Evolutionary conservation across 64 coral and sea anemone species (phyloP).

Genomic region (Porites australiensis): DNA sequence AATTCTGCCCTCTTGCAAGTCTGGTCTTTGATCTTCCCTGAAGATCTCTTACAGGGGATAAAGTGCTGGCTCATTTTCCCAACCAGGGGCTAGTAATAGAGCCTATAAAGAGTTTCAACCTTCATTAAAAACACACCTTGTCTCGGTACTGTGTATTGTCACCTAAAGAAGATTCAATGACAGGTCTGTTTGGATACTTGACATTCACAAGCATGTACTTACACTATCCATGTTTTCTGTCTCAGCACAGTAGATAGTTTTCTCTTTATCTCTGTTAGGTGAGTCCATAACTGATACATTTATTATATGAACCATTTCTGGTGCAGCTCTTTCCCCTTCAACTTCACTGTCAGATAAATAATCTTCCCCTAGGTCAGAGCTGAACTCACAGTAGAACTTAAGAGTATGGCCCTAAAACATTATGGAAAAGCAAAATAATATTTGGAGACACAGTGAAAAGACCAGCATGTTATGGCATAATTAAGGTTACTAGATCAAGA

Average conservation of each 20-base stretch:
- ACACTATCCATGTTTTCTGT: slow-evolving; percentile 97
- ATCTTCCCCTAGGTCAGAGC: slow-evolving; percentile 52
- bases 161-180: neutral
- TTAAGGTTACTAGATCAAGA: too few species aligned
- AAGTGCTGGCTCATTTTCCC: too few species aligned
- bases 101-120: too few species aligned
- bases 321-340: slow-evolving; percentile 22
- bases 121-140: too few species aligned
- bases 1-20: too few species aligned
- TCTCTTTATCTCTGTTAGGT: slow-evolving; percentile 65
- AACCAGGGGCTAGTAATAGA: too few species aligned
- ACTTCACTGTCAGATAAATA: neutral
- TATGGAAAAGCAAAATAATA: neutral
- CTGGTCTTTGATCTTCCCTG: too few species aligned
- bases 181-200: neutral
- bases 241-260: slow-evolving; percentile 83
- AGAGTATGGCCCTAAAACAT: slow-evolving; percentile 80
- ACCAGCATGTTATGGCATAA: too few species aligned
- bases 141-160: too few species aligned
- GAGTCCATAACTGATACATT: slow-evolving; percentile 78
- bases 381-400: slow-evolving; percentile 92
- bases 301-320: slow-evolving; percentile 79
- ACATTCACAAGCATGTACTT: neutral
- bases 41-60: too few species aligned
- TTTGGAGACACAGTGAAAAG: too few species aligned